Base-by-base conservation (phyloP, 2,797 vertebrate species). In the Pteropus rufus region DNA sequence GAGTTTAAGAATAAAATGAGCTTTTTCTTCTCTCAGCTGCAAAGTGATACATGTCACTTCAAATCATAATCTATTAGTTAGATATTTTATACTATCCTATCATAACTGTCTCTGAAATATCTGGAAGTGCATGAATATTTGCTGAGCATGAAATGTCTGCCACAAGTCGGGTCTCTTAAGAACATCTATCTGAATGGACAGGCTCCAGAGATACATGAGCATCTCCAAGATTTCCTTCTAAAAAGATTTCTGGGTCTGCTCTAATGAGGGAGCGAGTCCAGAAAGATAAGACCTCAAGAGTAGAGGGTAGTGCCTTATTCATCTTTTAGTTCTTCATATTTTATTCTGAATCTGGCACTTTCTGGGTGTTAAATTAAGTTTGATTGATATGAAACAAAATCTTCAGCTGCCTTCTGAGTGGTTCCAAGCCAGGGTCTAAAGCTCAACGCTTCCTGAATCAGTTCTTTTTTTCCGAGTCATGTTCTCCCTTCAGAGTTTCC, bases 371-470 rank as follows among this genome's bases (percentile, higher is more conserved):
- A 62, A 76, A 81, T 41, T 90, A 80, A 14, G 23, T 92, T 88
- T 91, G 56, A 11, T 58, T 92, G 84, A 88, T 31, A 23, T 58
- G 31, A 95, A 88, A 91, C 34, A 24, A 94, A 95, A 82, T 81
- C 2, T 75, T 83, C 31, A 88, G 39, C 41, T 67, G 44, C 52
- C 85, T 91, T 46, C 56, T 60, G 58, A 49, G 49, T 16, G 81
- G 5, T 69, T 93, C 21, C n/a, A 64, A 86, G 24, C 31, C 36
- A 88, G 36, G 15, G 7, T 26, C 21, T 44, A 41, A 73, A 87
- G 16, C 12, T 41, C 18, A 84, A 4, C 18, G 69, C 24, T 67
- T 83, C 26, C 31, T 65, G 70, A 93, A 29, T 75, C 16, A 54
- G 19, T 46, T 36, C 24, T 58, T 93, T 67, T 52, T 26, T 18